A percentile compares a stretch with the other conserved stretches of the same genome.
Evolutionary conservation across 2,888 invertebrate species (phyloP).

Genomic region (Bellardia bayeri): DNA sequence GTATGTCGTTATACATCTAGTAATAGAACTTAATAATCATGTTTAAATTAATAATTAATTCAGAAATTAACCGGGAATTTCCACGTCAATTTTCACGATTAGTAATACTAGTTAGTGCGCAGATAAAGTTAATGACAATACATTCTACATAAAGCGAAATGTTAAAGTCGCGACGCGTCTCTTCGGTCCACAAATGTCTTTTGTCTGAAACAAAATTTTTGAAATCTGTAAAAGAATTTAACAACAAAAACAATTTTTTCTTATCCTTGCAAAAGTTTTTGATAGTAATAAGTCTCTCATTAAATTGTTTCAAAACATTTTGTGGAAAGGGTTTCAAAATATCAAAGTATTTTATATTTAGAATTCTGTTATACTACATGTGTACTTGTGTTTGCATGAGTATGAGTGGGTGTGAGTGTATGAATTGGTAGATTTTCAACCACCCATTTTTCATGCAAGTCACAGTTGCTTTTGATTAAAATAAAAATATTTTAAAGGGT

Average conservation of each 20-base stretch:
- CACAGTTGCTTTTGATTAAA: conserved; percentile 67
- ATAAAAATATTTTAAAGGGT: conserved; percentile 65
- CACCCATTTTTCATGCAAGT: conserved; percentile 64
- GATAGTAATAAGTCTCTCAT: conserved; percentile 52
- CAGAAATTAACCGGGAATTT: too few species aligned
- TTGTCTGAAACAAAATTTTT: background rate
- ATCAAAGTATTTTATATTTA: conserved; percentile 40
- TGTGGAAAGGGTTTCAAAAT: conserved; percentile 37
- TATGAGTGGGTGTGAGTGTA: background rate
- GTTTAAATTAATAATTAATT: too few species aligned
- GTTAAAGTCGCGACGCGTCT: too few species aligned
- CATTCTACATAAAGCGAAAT: too few species aligned
- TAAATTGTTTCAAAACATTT: conserved; percentile 47
- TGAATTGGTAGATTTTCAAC: conserved; percentile 34
- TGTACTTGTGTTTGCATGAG: background rate
- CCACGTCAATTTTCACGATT: too few species aligned
- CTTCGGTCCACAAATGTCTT: too few species aligned
- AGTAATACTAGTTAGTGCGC: too few species aligned
- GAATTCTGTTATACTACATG: background rate
- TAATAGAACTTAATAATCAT: too few species aligned
- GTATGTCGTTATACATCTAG: too few species aligned
- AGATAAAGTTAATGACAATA: too few species aligned
- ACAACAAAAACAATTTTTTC: conserved; percentile 4
- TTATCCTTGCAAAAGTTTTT: conserved; percentile 46
- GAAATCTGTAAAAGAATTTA: conserved; percentile 7